Conservation (phyloP, 2,113 vertebrate species). For the Myocastor coypus region DNA sequence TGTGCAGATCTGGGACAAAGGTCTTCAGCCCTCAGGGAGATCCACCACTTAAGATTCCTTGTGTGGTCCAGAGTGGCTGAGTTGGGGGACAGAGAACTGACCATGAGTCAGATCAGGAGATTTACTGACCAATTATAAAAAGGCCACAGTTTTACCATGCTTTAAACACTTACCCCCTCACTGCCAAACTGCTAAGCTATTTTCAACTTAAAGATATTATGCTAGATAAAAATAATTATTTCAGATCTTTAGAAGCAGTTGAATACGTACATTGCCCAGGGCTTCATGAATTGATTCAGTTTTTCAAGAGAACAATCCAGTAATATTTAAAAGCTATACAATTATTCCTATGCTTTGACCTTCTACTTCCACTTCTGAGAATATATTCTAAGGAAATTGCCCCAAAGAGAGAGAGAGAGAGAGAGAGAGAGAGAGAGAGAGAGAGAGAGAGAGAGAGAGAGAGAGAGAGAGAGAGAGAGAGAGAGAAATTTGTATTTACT, state of each 20-base stretch:
- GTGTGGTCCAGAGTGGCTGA: not conserved
- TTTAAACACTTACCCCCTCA: slow-evolving; percentile 8
- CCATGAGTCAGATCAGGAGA: not conserved
- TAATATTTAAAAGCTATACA: slow-evolving; percentile 59
- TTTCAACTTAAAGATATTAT: slow-evolving; percentile 44
- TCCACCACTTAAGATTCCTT: not conserved
- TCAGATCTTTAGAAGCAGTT: slow-evolving; percentile 49
- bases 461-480: too few relatives aligned
- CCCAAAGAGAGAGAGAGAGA: slow-evolving; percentile 14
- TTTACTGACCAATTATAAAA: not conserved
- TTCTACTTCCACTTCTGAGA: slow-evolving; percentile 65
- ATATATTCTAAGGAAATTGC: slow-evolving; percentile 30
- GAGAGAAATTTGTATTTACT: slow-evolving; percentile 71
- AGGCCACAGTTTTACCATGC: not conserved
- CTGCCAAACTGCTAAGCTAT: not conserved
- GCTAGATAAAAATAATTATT: slow-evolving; percentile 55
- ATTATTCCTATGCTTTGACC: slow-evolving; percentile 55
- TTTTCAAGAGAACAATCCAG: slow-evolving; percentile 48
- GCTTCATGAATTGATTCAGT: not conserved
- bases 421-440: too few relatives aligned
- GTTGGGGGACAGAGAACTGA: not conserved
- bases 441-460: too few relatives aligned
- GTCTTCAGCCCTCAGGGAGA: not conserved
- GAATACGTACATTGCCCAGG: not conserved
- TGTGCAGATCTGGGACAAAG: not conserved